phyloP scores from a whole-genome alignment of 1,140 invertebrate species.

The Dendrolimus kikuchii region DNA sequence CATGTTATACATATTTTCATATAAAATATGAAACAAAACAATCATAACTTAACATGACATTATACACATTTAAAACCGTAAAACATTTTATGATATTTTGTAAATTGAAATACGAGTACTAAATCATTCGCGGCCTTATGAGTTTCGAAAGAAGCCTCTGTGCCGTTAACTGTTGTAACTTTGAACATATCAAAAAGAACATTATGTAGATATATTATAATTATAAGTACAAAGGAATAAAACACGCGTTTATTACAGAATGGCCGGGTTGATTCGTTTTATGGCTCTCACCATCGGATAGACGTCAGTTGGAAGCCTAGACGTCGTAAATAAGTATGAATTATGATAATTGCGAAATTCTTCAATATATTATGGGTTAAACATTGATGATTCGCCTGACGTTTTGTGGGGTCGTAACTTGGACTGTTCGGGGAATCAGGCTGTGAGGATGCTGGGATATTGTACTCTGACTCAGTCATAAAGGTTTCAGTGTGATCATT shows the following conservation, averaged over 20 bases:
- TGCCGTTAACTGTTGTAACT: no score
- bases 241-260: conserved; percentile 50
- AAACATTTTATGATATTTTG: no score
- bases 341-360: conserved; percentile 72
- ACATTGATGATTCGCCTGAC: conserved; percentile 66
- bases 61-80: no score
- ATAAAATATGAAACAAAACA: no score
- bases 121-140: no score
- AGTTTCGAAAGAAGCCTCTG: no score
- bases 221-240: conserved; percentile 45
- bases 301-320: conserved; percentile 60
- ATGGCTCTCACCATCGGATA: conserved; percentile 50
- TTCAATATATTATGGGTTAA: conserved; percentile 70
- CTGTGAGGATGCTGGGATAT: neutral
- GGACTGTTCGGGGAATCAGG: conserved; percentile 43
- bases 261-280: conserved; percentile 52
- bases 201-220: conserved; percentile 15
- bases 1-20: no score
- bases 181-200: conserved; percentile 14
- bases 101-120: no score
- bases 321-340: conserved; percentile 69
- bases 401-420: conserved; percentile 66
- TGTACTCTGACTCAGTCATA: no score
- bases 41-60: no score
- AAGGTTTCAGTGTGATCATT: no score